Evolutionary conservation across 2,888 invertebrate species (phyloP), one percentile per base, ranked within the genome.

Genomic region (Dolichopus griseipennis): DNA sequence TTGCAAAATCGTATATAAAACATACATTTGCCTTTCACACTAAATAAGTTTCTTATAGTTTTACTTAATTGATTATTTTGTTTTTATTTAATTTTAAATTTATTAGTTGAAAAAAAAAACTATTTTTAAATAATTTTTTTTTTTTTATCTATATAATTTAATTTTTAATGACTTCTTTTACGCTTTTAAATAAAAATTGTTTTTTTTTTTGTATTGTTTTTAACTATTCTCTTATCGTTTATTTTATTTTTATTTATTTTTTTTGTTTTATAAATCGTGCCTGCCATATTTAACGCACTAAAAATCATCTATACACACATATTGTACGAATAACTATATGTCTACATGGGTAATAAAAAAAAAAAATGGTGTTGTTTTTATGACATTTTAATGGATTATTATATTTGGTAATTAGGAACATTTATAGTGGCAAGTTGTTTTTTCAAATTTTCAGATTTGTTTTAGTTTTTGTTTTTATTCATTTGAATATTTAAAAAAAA

Each of bases 341-440:
- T 41, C 9, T 9, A 41, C 41, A 41, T 37, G 37, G 37, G n/a
- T 52, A 52, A 18, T 12, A 6, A 52, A 12, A 52, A 52, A 52
- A 52, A 52, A 52, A 52, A 52, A 18, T 52, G 27, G 52, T 52
- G 52, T 52, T 52, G 15, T 52, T 52, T 41, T 52, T 52, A 52
- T 52, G 52, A 52, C 52, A 52, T 52, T 52, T 52, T 52, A 52
- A 52, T 52, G 52, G 52, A n/a, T 52, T 52, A 52, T 52, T 52
- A 18, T 52, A 52, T 52, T 52, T 52, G 52, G 52, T 52, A 52
- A 52, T 52, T 52, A 52, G n/a, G 52, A 52, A 52, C 52, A 52
- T 52, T 37, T 52, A 52, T 52, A 52, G 52, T 52, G 52, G 52
- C 15, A 15, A 52, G 52, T 52, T 52, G 15, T 18, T 52, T 52